Base-by-base conservation (phyloP, 2,888 invertebrate genomes). In the Formica aserva region DNA sequence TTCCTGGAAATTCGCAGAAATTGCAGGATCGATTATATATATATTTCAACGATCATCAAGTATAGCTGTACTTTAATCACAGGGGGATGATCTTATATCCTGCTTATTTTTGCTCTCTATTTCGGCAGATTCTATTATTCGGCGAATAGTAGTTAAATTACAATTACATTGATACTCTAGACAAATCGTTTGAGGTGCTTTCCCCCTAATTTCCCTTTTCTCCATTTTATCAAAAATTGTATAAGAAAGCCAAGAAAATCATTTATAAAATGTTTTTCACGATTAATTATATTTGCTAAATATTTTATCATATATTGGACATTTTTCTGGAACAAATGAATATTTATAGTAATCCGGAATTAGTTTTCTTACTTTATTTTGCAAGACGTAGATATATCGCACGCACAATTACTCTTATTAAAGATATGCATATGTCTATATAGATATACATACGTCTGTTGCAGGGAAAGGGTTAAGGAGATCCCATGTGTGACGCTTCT, bases 1-100 rank as follows among this genome's bases (percentile, higher is more conserved):
- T 77, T 80, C 71, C 45, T 22, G 26, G 78, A 80, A 71, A 71
- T 26, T 48, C 60, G n/a, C 35, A 71, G 60, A 71, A 80, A 71
- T 80, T 41, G 35, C 45, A 18, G 60, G 26, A 60, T 35, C 26
- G 45, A 35, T 45, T 35, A 35, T 8, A 57, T 6, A 38, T 38
- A 5, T 35, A 38, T 60, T 80, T 80, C 35, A 4, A 13, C 22
- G 11, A 35, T 60, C 71, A 45, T 69, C 45, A 41, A 55, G n/a
- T 71, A 41, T 45, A 11, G 63, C 3, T 32, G 13, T 26, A 32
- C 22, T 41, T 22, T 45, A 45, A 60, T 78, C 22, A 41, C 29
- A 35, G 18, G 45, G 38, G 35, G 52, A 52, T 1, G 52, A 52
- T 52, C n/a, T 76, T 38, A 38, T 26, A 18, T 29, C 13, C 6